phyloP scores from a whole-genome alignment of 1,140 invertebrate genomes.

The Cyphomyrmex costatus region DNA sequence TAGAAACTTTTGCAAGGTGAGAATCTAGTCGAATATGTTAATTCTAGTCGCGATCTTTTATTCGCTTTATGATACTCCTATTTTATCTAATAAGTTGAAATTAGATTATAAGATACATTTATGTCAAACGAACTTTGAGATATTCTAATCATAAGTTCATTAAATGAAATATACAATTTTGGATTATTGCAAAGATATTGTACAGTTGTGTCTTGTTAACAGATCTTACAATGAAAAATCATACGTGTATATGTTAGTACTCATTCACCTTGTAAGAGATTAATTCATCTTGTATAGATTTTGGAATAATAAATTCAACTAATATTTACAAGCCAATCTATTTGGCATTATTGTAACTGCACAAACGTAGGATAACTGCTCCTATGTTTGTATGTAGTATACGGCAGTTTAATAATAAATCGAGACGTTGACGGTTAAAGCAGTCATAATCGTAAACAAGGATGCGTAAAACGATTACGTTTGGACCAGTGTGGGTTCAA shows the following conservation, averaged over 20 bases:
- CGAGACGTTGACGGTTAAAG: conserved; percentile 24
- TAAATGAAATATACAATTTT: conserved; percentile 63
- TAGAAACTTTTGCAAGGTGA: conserved; percentile 68
- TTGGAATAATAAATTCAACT: conserved; percentile 45
- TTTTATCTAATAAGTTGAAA: conserved; percentile 56
- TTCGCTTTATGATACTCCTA: conserved; percentile 66
- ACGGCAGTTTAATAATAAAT: conserved; percentile 29
- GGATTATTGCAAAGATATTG: conserved; percentile 64
- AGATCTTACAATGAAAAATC: conserved; percentile 39
- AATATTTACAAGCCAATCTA: conserved; percentile 27
- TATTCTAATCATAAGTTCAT: conserved; percentile 56
- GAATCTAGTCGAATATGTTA: conserved; percentile 81
- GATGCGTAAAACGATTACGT: conserved; percentile 11
- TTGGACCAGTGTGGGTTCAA: conserved; percentile 30
- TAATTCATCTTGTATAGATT: conserved; percentile 52
- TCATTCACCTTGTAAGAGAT: conserved; percentile 48
- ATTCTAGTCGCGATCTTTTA: conserved; percentile 82
- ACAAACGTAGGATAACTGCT: conserved; percentile 51
- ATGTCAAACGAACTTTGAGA: conserved; percentile 56
- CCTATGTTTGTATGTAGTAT: conserved; percentile 65
- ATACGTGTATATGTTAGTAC: conserved; percentile 29
- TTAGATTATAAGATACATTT: conserved; percentile 67
- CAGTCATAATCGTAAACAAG: not conserved
- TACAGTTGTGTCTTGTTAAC: conserved; percentile 59
- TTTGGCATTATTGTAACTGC: conserved; percentile 46